Evolutionary conservation across 1,140 invertebrate genomes (phyloP), one percentile per base, ranked within the genome.

Genomic region (Trichonephila inaurata): DNA sequence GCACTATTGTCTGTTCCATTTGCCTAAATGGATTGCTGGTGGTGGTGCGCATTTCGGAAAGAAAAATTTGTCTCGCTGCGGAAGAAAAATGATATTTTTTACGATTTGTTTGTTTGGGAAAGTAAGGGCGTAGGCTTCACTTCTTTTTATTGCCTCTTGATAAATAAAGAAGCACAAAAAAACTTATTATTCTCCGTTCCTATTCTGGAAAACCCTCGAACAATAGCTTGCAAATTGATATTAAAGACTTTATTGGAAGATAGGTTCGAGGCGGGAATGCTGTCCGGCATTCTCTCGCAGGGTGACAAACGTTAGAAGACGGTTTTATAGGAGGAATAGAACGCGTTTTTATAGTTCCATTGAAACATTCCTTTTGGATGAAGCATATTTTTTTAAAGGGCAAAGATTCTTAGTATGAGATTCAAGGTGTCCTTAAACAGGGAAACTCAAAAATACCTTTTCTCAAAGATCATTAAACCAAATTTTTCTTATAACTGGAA

Each of bases 91-190:
- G 72, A 18, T 77, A 77, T 77, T 77, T 33, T 77, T 77, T 77
- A 77, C 33, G 33, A 28, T 77, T 77, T 77, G 72, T 77, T 77
- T 77, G 72, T 77, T 77, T 77, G 24, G 28, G 72, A 77, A 77
- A 77, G 33, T 19, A 77, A 10, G 66, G 72, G 72, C 18, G 28
- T 6, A 77, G 24, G 28, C 18, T 77, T 77, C 33, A 33, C 33
- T 77, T 77, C 24, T 24, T 33, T 40, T 64, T 64, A 64, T 4
- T 40, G 7, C 16, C 18, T 64, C 18, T 77, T 77, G 16, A 40
- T 77, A 77, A 69, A 40, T n/a, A 28, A 33, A 16, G 16, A 40
- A 28, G 12, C n/a, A 69, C 66, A 69, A 77, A 40, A 33, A 40
- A 77, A 16, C 24, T 19, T 77, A 33, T 33, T 77, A 77, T 77